Evolutionary conservation across 1,140 invertebrate species (phyloP).

Genomic region (Melitaea cinxia): DNA sequence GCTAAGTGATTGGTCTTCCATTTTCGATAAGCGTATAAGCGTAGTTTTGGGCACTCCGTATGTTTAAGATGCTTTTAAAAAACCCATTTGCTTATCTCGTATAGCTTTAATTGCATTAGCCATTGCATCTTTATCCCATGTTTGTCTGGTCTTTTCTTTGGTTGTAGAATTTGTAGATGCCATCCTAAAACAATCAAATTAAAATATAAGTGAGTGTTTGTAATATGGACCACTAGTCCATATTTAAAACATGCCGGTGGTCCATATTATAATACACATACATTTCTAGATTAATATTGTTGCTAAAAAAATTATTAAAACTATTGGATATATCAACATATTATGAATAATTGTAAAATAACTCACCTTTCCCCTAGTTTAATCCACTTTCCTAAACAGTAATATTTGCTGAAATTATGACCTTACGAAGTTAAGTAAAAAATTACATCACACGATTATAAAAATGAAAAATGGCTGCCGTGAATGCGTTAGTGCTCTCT

Average conservation of each 20-base stretch:
- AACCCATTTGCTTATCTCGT: conserved; percentile 35
- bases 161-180: conserved; percentile 19
- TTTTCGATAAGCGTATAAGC: too few relatives aligned
- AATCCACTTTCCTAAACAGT: too few relatives aligned
- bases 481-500: conserved; percentile 17
- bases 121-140: conserved; percentile 35
- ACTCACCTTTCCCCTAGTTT: conserved; percentile 29
- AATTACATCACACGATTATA: conserved; percentile 16
- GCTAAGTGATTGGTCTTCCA: conserved; percentile 10
- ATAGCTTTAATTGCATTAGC: conserved; percentile 32
- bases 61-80: conserved; percentile 37
- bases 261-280: conserved; percentile 40
- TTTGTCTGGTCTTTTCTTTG: conserved; percentile 35
- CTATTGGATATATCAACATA: conserved; percentile 27
- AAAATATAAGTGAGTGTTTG: conserved; percentile 31
- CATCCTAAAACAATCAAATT: conserved; percentile 29
- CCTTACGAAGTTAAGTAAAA: conserved; percentile 28
- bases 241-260: conserved; percentile 37
- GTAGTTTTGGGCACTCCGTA: too few relatives aligned
- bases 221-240: too few relatives aligned
- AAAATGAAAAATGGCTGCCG: too few relatives aligned
- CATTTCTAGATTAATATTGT: too few relatives aligned
- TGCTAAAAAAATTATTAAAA: conserved; percentile 27
- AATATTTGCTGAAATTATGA: too few relatives aligned
- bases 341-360: too few relatives aligned